Percentiles rank a stretch among this genome's conserved stretches.
Evolutionary conservation across 2,797 vertebrate genomes (phyloP).

Genomic region (Pteropus rufus): DNA sequence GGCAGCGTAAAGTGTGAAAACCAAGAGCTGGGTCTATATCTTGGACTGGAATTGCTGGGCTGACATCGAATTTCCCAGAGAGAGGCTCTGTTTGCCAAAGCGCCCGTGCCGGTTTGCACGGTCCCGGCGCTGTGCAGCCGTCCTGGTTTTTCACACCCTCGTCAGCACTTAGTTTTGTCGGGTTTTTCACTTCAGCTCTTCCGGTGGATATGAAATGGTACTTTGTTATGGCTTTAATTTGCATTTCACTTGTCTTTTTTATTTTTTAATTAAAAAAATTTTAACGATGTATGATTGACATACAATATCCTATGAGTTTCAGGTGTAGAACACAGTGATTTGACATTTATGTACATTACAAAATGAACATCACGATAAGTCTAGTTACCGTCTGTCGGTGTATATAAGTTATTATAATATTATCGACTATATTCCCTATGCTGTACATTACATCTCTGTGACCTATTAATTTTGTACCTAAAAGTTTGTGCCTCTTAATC

Average conservation of each 20-base stretch:
- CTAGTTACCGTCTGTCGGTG: background rate
- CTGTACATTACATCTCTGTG: background rate
- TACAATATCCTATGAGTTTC: background rate
- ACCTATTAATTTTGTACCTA: background rate
- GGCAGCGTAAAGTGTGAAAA: background rate
- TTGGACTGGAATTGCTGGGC: background rate
- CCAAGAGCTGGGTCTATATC: fast-evolving
- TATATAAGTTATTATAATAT: background rate
- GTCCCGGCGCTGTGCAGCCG: background rate
- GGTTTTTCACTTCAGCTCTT: background rate
- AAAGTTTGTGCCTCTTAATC: background rate
- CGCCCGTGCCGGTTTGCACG: background rate
- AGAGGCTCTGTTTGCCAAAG: background rate
- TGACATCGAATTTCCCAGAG: background rate
- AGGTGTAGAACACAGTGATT: background rate
- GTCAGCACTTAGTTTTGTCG: background rate
- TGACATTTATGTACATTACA: background rate
- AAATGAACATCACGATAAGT: background rate
- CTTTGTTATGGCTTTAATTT: background rate
- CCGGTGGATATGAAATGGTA: background rate
- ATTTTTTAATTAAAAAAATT: background rate
- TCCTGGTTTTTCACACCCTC: background rate
- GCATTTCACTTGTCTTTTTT: background rate
- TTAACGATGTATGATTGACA: background rate
- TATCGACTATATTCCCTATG: background rate